A percentile compares a stretch with the other conserved stretches of the same genome.
Conservation (phyloP, 2,888 invertebrate species). For the Cryptus armator region DNA sequence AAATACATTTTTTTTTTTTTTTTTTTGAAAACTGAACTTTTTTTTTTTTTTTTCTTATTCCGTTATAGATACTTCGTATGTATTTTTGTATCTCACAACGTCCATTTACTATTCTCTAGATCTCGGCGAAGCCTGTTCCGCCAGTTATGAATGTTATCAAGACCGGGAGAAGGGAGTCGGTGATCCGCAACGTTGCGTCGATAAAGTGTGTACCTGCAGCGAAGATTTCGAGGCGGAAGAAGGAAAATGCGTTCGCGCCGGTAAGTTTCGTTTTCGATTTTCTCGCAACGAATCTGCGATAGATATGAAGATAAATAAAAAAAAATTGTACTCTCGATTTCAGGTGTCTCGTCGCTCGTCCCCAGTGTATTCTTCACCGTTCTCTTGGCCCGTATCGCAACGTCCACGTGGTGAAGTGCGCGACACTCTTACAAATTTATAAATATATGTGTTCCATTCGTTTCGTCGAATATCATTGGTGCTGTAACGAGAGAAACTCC, state of each 20-base stretch:
- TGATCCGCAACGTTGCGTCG: constrained; percentile 66
- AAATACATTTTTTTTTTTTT: too few species aligned
- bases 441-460: not conserved
- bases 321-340: constrained; percentile 21
- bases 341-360: constrained; percentile 52
- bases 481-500: constrained; percentile 39
- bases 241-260: constrained; percentile 68
- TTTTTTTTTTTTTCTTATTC: not conserved
- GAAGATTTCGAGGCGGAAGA: constrained; percentile 56
- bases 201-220: constrained; percentile 71
- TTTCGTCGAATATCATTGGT: constrained; percentile 41
- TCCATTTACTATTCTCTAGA: constrained; percentile 54
- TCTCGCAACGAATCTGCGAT: not conserved
- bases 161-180: constrained; percentile 28
- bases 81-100: too few species aligned
- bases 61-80: constrained; percentile 5
- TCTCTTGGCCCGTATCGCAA: constrained; percentile 40
- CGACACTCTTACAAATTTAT: not conserved
- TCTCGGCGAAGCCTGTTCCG: constrained; percentile 70
- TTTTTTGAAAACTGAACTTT: too few species aligned
- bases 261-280: constrained; percentile 63
- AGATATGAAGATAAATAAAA: constrained; percentile 8
- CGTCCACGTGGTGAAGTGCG: constrained; percentile 50
- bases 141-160: constrained; percentile 74
- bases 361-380: constrained; percentile 25